phyloP scores from a whole-genome alignment of 2,113 vertebrate species.

The Sinosuthora webbiana region DNA sequence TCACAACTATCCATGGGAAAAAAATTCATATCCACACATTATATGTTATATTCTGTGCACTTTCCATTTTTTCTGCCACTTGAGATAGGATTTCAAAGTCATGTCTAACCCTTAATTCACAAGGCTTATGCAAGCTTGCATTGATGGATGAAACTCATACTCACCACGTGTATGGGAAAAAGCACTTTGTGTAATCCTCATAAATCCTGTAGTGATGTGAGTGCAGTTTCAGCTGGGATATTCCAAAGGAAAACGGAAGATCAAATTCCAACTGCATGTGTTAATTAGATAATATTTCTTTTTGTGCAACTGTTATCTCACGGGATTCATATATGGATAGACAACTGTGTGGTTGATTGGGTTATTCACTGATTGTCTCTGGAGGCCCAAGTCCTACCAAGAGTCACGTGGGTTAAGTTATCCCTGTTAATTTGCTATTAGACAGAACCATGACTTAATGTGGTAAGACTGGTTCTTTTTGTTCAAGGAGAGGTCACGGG shows the following conservation, averaged over 20 bases:
- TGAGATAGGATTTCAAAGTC: slow-evolving; percentile 35
- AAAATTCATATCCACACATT: background rate
- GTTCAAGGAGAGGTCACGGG: background rate
- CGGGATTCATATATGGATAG: background rate
- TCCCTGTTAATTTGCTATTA: slow-evolving; percentile 15
- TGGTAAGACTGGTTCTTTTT: slow-evolving; percentile 3
- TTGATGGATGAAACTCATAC: slow-evolving; percentile 16
- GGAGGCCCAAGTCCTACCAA: background rate
- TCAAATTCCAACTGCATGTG: background rate
- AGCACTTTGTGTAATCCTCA: slow-evolving; percentile 18
- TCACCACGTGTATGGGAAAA: slow-evolving; percentile 18
- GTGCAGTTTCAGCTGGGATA: background rate
- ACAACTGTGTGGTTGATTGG: background rate
- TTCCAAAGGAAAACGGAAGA: background rate
- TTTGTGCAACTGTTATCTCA: slow-evolving; percentile 11
- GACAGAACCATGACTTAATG: slow-evolving; percentile 12
- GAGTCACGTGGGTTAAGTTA: background rate
- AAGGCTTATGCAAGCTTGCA: slow-evolving; percentile 9
- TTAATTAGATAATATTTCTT: slow-evolving; percentile 42
- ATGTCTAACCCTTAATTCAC: background rate
- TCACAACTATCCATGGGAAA: background rate
- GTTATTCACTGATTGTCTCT: slow-evolving; percentile 26
- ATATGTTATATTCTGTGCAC: background rate
- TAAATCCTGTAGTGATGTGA: slow-evolving; percentile 1
- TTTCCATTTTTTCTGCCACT: slow-evolving; percentile 10